Base-by-base conservation (phyloP, 2,113 vertebrate species). In the Epinephelus cyanopodus region DNA sequence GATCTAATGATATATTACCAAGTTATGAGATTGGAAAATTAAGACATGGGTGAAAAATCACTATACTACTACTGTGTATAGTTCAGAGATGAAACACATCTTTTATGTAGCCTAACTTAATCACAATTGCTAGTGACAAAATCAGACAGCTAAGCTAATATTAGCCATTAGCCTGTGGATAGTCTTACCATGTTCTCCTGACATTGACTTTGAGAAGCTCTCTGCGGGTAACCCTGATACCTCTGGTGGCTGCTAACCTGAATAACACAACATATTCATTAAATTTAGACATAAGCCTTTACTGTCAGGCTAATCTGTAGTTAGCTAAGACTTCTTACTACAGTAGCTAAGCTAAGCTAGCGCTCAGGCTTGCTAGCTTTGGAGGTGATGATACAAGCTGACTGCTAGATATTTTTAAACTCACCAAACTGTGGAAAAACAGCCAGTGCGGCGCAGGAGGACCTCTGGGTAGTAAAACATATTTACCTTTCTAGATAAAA, bases 381-480 rank as follows among this genome's bases (percentile, higher is more conserved):
- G 42, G 8, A 45, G 8, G 2, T 29, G 45, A 8, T 29, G 42
- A 23, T 17, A 54, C 5, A 70, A 58, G 10, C 12, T 29, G 56
- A 48, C 5, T 18, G 52, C 10, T 69, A 12, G 11, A 13, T 66
- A 33, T 37, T 45, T 57, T 18, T 5, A n/a, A 77, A 66, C 94
- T 93, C 86, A 97, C 96, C 96, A 97, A 63, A 97, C 93, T 23
- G 96, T 97, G 21, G 96, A 91, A 69, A 97, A 97, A 88, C 96
- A 96, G 73, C 96, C 96, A 0, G 94, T 92, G 50, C 96, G 95
- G 18, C 95, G 94, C 42, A 96, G 95, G 61, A 97, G 93, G n/a
- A 97, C 96, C 2, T 86, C 94, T 45, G 96, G 96, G 18, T 96
- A 97, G 74, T 96, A 97, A 92, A 97, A 97, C 97, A 97, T 97